Percentiles rank a stretch among this genome's conserved stretches.
Evolutionary conservation across 2,888 invertebrate species (phyloP).

Genomic region (Tenodera sinensis): DNA sequence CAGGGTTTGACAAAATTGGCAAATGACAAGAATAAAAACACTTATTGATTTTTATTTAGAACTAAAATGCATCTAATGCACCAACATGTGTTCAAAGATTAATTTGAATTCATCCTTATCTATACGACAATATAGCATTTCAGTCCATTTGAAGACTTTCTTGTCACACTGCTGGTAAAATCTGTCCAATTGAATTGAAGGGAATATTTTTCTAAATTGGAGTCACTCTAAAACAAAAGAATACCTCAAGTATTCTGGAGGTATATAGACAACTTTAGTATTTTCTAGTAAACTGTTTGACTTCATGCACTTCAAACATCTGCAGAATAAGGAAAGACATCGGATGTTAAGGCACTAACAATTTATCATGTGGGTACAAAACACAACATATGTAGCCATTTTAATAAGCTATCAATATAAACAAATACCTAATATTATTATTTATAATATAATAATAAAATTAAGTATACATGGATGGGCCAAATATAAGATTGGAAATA

Average conservation of each 20-base stretch:
- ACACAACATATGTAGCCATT: too few species aligned
- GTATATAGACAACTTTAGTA: not conserved
- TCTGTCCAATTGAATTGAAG: not conserved
- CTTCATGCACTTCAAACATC: not conserved
- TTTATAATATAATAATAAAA: too few species aligned
- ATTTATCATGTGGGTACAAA: too few species aligned
- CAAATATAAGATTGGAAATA: too few species aligned
- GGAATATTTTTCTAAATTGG: not conserved
- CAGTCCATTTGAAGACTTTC: not conserved
- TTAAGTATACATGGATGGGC: too few species aligned
- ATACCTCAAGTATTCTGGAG: not conserved
- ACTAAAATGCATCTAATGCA: not conserved
- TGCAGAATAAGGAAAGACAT: not conserved
- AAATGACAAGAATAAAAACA: not conserved
- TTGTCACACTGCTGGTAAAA: not conserved
- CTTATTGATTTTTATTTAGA: not conserved
- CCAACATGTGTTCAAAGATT: not conserved
- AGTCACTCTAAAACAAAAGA: not conserved
- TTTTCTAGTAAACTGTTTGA: not conserved
- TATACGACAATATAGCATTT: not conserved
- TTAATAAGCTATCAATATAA: too few species aligned
- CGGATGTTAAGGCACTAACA: too few species aligned
- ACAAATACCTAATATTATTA: too few species aligned
- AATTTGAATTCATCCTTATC: not conserved
- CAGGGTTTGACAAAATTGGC: not conserved